Percentiles rank a stretch among this genome's conserved stretches.
phyloP scores from a whole-genome alignment of 2,113 vertebrate species.

The Apaloderma vittatum region DNA sequence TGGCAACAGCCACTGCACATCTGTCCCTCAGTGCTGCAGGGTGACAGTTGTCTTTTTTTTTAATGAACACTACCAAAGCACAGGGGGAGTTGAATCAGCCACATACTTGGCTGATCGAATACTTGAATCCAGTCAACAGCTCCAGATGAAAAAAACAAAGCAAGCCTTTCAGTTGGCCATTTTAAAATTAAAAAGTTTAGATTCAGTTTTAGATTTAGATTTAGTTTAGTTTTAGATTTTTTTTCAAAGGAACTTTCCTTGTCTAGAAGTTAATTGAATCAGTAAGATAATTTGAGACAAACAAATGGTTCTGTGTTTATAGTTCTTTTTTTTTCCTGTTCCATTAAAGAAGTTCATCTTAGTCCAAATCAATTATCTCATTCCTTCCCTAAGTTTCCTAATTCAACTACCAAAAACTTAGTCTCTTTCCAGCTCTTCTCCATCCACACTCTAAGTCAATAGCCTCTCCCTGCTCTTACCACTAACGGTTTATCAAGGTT shows the following conservation, averaged over 20 bases:
- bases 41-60: not conserved
- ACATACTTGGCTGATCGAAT: accelerated
- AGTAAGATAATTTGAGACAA: not conserved
- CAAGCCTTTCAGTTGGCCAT: not conserved
- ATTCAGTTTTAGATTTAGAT: not conserved
- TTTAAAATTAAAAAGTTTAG: not conserved
- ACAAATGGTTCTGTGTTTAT: not conserved
- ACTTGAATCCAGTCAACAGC: not conserved
- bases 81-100: not conserved
- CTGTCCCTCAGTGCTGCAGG: not conserved
- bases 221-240: not conserved
- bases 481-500: not conserved
- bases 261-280: not conserved
- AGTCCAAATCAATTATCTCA: not conserved
- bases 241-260: not conserved
- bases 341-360: not conserved
- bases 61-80: not conserved
- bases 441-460: not conserved
- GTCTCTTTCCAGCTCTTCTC: not conserved
- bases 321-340: not conserved
- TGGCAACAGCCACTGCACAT: not conserved
- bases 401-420: not conserved
- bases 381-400: not conserved
- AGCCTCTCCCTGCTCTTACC: not conserved
- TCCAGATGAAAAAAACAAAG: not conserved